A percentile compares a stretch with the other conserved stretches of the same genome.
Conservation (phyloP, 2,113 vertebrate species). For the Ammodramus savannarum region DNA sequence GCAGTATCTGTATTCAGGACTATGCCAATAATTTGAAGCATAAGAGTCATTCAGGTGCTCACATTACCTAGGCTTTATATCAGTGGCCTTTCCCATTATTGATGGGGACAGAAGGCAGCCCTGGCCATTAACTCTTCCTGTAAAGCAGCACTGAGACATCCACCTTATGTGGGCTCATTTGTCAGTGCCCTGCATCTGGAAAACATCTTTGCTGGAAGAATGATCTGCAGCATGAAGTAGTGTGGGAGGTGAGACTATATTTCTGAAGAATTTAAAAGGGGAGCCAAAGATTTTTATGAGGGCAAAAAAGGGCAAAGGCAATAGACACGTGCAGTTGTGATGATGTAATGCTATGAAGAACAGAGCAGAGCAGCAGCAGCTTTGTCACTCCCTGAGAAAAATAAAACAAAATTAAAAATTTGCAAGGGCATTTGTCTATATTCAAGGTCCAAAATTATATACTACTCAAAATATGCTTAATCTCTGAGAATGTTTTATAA, state of each 20-base stretch:
- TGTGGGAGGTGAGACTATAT: slow-evolving; percentile 30
- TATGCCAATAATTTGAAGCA: neutral
- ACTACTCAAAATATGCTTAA: neutral
- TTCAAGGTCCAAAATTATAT: neutral
- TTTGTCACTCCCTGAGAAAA: neutral
- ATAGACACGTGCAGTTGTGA: neutral
- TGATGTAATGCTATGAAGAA: neutral
- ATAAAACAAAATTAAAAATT: neutral
- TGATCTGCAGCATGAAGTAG: slow-evolving; percentile 23
- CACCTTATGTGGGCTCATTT: neutral
- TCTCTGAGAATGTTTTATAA: neutral
- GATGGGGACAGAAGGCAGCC: neutral
- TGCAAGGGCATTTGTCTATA: neutral
- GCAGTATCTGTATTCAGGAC: neutral
- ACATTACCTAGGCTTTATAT: neutral
- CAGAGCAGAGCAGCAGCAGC: neutral
- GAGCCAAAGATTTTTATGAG: slow-evolving; percentile 39
- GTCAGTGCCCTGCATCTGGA: slow-evolving; percentile 50
- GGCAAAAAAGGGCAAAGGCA: slow-evolving; percentile 7
- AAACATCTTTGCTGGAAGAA: slow-evolving; percentile 27
- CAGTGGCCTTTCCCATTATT: neutral
- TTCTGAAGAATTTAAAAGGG: slow-evolving; percentile 43
- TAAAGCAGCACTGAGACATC: neutral
- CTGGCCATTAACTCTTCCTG: neutral
- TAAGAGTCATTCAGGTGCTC: neutral